phyloP scores from a whole-genome alignment of 23 tunicate species.

The Clavelina lepadiformis region DNA sequence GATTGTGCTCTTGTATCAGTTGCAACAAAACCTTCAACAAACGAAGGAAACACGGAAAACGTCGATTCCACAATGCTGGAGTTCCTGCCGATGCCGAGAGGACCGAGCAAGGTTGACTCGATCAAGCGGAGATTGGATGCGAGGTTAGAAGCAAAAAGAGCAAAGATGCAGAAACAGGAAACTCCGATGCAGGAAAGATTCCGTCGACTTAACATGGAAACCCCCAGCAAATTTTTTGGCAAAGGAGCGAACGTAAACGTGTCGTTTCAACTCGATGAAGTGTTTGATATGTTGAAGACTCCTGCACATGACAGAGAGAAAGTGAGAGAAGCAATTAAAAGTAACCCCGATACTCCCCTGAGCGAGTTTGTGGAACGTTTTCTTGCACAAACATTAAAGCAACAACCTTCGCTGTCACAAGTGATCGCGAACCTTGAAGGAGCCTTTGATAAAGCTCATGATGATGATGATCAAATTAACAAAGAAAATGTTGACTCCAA shows the following conservation, averaged over 20 bases:
- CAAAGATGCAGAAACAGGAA: neutral
- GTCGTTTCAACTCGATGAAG: constrained; percentile 69
- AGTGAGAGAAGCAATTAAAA: constrained; percentile 24
- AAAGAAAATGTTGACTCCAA: no score
- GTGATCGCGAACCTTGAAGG: constrained; percentile 22
- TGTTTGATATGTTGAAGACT: constrained; percentile 63
- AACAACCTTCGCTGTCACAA: constrained; percentile 23
- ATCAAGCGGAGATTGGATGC: constrained; percentile 43
- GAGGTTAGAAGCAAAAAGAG: constrained; percentile 22
- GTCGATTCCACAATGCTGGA: constrained; percentile 3
- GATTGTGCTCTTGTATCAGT: neutral
- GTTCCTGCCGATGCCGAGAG: constrained; percentile 72
- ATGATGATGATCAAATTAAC: no score
- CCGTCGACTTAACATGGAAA: constrained; percentile 47
- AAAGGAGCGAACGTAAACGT: constrained; percentile 22
- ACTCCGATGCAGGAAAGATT: no score
- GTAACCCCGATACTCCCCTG: constrained; percentile 14
- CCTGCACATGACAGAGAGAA: constrained; percentile 31
- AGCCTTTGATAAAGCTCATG: neutral
- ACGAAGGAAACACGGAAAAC: no score
- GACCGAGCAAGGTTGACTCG: constrained; percentile 46
- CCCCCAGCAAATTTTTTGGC: constrained; percentile 58
- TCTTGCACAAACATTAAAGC: constrained; percentile 38
- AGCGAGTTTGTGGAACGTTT: constrained; percentile 46
- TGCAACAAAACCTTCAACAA: no score